Evolutionary conservation across 2,113 vertebrate species (phyloP), one percentile per base, ranked within the genome.

Genomic region (Limnothrissa miodon): DNA sequence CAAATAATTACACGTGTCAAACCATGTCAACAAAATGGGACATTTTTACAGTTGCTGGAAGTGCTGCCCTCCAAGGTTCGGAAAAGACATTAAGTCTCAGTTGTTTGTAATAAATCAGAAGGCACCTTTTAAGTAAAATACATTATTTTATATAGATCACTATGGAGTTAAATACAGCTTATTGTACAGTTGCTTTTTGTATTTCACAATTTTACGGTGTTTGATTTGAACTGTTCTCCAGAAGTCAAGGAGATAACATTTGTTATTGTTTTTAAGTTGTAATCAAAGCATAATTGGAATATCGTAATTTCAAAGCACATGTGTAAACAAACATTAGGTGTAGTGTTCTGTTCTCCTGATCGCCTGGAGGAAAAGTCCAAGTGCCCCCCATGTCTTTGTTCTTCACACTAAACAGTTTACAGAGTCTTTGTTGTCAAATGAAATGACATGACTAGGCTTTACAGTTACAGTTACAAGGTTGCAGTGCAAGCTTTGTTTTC

Each of bases 61-160:
- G 25, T 15, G 46, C 46, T 48, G 46, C 46, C 7, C 19, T 23
- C 19, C 21, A 5, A 23, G 46, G 51, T 29, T 33, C 33, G 66
- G 66, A 74, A 74, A 74, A 74, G 66, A 13, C 66, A 74, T 74
- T 74, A 74, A 36, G 33, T 29, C 15, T 39, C 29, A 74, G 36
- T 74, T 74, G 66, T 74, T 74, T 36, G 66, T 33, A 74, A 74
- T 74, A 36, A 74, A 74, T 74, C 66, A 74, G 17, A 39, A 36
- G 66, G 29, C 15, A 36, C 66, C 36, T 74, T 74, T 74, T 33
- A 74, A 74, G 66, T 15, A 39, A 74, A 74, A 74, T 33, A 33
- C 66, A 33, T 36, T 17, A 33, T 39, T 36, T 74, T 36, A 74
- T 36, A 74, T 74, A 74, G 66, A 74, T n/a, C 33, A 29, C 36